Conservation (phyloP, 2,113 vertebrate genomes). For the Ochotona princeps region DNA sequence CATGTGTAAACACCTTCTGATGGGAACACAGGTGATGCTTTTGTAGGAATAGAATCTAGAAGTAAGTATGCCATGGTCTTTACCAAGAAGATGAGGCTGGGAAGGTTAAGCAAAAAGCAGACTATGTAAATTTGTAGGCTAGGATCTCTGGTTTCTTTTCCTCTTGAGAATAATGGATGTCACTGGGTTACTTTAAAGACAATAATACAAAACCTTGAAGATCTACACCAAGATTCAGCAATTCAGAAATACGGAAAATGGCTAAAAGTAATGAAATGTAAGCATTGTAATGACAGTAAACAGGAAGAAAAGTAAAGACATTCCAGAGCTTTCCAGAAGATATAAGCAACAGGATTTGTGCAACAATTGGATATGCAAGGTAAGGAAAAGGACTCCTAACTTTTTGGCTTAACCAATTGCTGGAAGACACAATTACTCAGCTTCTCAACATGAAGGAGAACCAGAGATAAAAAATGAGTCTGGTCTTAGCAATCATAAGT, state of each 20-base stretch:
- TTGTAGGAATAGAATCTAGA: not conserved
- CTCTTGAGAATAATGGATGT: not conserved
- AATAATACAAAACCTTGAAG: not conserved
- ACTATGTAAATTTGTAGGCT: not conserved
- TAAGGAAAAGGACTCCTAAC: not conserved
- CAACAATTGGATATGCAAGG: not conserved
- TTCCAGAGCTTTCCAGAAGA: not conserved
- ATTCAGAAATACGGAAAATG: not conserved
- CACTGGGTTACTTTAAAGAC: not conserved
- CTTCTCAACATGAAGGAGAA: not conserved
- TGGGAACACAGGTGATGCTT: not conserved
- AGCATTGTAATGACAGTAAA: not conserved
- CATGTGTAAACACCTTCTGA: not conserved
- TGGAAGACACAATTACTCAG: not conserved
- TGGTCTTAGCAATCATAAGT: not conserved
- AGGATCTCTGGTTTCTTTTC: not conserved
- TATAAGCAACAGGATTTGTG: not conserved
- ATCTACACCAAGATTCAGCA: not conserved
- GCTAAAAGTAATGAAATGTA: not conserved
- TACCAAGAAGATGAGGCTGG: not conserved
- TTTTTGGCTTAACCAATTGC: not conserved
- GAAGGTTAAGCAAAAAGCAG: not conserved
- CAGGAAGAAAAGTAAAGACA: not conserved
- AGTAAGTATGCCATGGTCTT: not conserved
- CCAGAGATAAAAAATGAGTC: not conserved